A percentile compares a stretch with the other conserved stretches of the same genome.
phyloP scores from a whole-genome alignment of 2,888 invertebrate species.

The Hyposoter didymator region DNA sequence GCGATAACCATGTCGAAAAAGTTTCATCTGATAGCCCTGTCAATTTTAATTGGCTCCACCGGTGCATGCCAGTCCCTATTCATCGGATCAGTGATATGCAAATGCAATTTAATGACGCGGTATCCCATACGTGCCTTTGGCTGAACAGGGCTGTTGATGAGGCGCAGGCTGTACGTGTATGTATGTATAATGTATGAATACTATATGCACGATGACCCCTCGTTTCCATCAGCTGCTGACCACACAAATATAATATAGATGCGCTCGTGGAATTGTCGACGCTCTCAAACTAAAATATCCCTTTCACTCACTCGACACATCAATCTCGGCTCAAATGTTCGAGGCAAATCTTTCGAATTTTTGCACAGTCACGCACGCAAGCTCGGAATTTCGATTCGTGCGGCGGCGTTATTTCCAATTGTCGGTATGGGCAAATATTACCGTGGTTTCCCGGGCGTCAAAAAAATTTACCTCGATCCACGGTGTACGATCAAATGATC shows the following conservation, averaged over 20 bases:
- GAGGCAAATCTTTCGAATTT: constrained; percentile 62
- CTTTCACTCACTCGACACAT: constrained; percentile 54
- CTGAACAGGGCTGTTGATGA: constrained; percentile 74
- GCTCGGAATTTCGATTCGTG: constrained; percentile 30
- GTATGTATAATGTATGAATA: constrained; percentile 43
- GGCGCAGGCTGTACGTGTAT: constrained; percentile 63
- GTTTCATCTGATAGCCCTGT: constrained; percentile 74
- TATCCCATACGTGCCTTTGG: constrained; percentile 76
- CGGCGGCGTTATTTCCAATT: constrained; percentile 38
- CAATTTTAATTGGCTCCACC: constrained; percentile 81
- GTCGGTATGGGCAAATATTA: constrained; percentile 34
- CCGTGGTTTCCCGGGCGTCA: constrained; percentile 24
- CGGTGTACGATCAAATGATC: constrained; percentile 13
- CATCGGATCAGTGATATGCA: constrained; percentile 81
- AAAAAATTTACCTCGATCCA: constrained; percentile 1
- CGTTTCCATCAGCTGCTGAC: constrained; percentile 57
- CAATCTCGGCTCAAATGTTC: constrained; percentile 42
- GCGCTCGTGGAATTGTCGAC: constrained; percentile 57
- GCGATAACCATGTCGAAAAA: constrained; percentile 75
- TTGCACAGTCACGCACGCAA: constrained; percentile 61
- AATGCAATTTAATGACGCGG: constrained; percentile 82
- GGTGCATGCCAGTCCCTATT: constrained; percentile 77
- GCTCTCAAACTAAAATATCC: constrained; percentile 43
- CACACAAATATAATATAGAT: constrained; percentile 55
- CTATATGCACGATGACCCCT: constrained; percentile 46